Evolutionary conservation across 2,888 invertebrate genomes (phyloP).

Genomic region (Heliconius erato): DNA sequence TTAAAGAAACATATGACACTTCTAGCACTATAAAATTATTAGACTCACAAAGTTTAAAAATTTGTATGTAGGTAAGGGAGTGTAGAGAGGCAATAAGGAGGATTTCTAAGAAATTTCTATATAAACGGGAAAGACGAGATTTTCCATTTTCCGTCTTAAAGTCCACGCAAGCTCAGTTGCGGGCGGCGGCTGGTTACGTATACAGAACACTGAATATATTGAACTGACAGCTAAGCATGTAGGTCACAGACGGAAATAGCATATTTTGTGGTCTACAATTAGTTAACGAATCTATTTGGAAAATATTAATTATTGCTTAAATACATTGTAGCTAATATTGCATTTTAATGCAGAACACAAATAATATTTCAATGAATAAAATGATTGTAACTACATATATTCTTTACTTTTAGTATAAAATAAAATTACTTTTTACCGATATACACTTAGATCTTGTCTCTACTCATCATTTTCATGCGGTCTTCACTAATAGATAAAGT

Average conservation of each 20-base stretch:
- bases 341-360: not conserved
- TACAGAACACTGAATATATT: not conserved
- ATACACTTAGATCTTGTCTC: too few species aligned
- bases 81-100: not conserved
- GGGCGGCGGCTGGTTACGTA: not conserved
- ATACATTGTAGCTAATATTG: not conserved
- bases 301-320: not conserved
- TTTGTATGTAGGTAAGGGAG: not conserved
- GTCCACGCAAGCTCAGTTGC: not conserved
- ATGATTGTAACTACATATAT: too few species aligned
- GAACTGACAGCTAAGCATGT: not conserved
- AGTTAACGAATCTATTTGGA: not conserved
- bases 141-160: not conserved
- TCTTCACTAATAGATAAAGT: too few species aligned
- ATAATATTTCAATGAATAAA: too few species aligned
- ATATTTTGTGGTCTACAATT: slow-evolving; percentile 1
- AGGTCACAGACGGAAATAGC: slow-evolving; percentile 21
- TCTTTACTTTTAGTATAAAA: too few species aligned
- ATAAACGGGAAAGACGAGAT: not conserved
- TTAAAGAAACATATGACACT: too few species aligned
- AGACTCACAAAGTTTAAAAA: too few species aligned
- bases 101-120: not conserved
- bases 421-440: too few species aligned
- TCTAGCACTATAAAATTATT: too few species aligned
- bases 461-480: too few species aligned